Percentiles rank a stretch among this genome's conserved stretches.
These are phyloP conservation scores for Nothocercus julius DNA, from an alignment of 2,113 vertebrate species.

Conservation along the genomic window DNA sequence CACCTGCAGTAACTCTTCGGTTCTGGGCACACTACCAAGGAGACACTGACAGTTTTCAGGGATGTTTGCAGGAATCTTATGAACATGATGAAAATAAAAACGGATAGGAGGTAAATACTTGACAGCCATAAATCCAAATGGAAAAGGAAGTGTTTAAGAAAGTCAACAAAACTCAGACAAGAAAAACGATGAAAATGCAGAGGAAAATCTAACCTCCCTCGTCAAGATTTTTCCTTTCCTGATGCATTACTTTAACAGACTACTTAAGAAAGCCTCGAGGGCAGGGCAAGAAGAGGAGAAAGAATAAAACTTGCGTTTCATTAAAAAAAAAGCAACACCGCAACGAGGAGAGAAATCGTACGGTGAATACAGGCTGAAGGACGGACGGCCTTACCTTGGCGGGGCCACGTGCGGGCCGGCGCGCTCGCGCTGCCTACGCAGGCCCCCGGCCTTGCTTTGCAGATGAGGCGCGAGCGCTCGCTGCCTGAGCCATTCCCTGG, in stretches of 20 bases:
- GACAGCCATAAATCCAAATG: constrained; percentile 42
- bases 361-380: rapidly evolving
- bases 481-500: neutral
- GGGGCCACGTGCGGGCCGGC: no score
- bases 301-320: neutral
- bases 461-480: rapidly evolving
- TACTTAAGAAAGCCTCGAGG: constrained; percentile 13
- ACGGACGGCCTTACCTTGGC: neutral
- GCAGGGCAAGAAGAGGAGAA: constrained; percentile 22
- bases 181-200: constrained; percentile 15
- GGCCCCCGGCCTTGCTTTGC: neutral
- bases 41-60: neutral
- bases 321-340: neutral
- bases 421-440: neutral
- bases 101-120: neutral
- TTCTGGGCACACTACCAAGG: neutral
- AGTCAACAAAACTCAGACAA: constrained; percentile 20
- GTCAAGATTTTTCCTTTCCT: constrained; percentile 7
- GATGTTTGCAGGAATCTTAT: constrained; percentile 14
- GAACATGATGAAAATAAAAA: constrained; percentile 31
- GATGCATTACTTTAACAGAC: neutral
- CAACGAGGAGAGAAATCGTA: neutral
- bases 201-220: constrained; percentile 42
- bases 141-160: constrained; percentile 20
- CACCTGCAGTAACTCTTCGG: neutral